phyloP scores from a whole-genome alignment of 92 coral and sea anemone species.

The Phymanthus crucifer region DNA sequence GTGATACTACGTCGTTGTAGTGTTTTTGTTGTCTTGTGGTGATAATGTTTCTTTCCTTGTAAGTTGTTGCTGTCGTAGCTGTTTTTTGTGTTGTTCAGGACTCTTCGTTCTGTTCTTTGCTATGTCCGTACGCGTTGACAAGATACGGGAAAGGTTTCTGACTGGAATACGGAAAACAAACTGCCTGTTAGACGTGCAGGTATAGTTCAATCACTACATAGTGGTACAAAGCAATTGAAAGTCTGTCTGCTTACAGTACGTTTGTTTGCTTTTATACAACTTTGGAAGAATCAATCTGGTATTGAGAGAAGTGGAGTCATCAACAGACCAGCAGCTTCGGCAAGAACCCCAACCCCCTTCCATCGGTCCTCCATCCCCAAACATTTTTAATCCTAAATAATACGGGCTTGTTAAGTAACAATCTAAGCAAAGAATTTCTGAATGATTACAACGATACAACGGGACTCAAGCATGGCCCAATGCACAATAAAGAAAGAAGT shows the following conservation, averaged over 20 bases:
- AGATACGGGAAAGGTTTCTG: constrained; percentile 17
- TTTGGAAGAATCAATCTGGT: background rate
- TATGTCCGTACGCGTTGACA: constrained; percentile 22
- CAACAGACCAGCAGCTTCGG: background rate
- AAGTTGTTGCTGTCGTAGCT: background rate
- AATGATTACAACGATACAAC: too few relatives aligned
- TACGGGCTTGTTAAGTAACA: too few relatives aligned
- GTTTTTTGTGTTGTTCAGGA: background rate
- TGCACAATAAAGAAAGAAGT: too few relatives aligned
- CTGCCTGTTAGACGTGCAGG: background rate
- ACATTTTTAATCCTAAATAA: too few relatives aligned
- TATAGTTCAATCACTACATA: too few relatives aligned
- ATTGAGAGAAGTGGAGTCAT: background rate
- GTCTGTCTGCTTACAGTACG: too few relatives aligned
- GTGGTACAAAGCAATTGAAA: too few relatives aligned
- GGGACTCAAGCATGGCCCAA: too few relatives aligned
- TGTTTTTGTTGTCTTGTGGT: background rate
- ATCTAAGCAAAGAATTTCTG: too few relatives aligned
- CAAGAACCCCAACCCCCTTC: too few relatives aligned
- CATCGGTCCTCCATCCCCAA: too few relatives aligned
- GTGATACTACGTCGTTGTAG: too few relatives aligned
- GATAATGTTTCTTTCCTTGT: background rate
- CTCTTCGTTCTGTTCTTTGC: background rate
- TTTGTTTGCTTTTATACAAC: background rate
- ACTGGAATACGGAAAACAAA: background rate